Percentiles rank a stretch among this genome's conserved stretches.
Evolutionary conservation across 2,113 vertebrate species (phyloP).

Genomic region (Piprites chloris): DNA sequence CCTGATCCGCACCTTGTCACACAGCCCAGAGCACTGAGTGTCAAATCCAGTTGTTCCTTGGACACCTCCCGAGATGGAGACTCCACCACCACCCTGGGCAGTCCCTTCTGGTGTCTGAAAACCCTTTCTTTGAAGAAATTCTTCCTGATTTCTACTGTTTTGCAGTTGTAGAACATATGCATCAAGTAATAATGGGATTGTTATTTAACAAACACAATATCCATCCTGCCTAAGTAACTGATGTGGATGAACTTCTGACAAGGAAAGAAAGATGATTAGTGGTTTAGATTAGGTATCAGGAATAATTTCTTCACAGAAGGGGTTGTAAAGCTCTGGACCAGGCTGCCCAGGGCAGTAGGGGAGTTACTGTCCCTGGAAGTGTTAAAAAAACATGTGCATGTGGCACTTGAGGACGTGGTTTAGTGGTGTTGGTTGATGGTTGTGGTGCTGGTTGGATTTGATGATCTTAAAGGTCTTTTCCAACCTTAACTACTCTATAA

Average conservation of each 20-base stretch:
- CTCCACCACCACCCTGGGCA: neutral
- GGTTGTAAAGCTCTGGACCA: neutral
- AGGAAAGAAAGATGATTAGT: accelerated
- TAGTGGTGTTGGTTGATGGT: too few relatives aligned
- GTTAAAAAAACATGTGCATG: neutral
- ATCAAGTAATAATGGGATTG: accelerated
- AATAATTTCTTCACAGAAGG: neutral
- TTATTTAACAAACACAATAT: neutral
- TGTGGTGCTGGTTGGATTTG: neutral
- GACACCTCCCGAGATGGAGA: neutral
- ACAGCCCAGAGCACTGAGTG: neutral
- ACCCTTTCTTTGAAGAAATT: neutral
- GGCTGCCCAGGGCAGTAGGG: neutral
- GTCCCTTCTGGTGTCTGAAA: accelerated
- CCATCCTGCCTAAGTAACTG: neutral
- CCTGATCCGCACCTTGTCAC: accelerated
- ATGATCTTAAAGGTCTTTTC: neutral
- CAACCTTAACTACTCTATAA: neutral
- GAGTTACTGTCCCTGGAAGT: neutral
- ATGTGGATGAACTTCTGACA: neutral
- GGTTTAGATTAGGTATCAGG: neutral
- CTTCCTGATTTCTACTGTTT: neutral
- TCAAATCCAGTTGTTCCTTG: accelerated
- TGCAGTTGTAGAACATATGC: accelerated
- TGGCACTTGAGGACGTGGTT: neutral